Evolutionary conservation across 1,140 invertebrate species (phyloP), one percentile per base, ranked within the genome.

Genomic region (Drosophila subobscura): DNA sequence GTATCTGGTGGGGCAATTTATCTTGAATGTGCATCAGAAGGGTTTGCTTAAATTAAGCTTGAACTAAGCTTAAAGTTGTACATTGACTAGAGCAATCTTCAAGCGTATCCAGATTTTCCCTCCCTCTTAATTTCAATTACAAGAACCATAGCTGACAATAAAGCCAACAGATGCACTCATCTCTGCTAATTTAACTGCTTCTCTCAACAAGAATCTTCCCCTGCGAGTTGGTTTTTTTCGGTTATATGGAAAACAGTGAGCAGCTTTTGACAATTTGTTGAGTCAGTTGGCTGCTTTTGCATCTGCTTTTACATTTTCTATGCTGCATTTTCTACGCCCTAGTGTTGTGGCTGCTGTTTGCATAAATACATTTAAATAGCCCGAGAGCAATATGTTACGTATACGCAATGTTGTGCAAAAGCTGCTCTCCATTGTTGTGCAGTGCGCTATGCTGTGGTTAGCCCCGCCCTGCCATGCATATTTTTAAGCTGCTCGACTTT

Each of bases 341-440:
- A 41, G 42, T 49, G 22, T 46, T 59, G 52, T 42, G 68, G 63
- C 73, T 78, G 70, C 64, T 73, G 61, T 73, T 80, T 88, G 83
- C 81, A 86, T 86, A 86, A 81, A 86, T 86, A 77, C 83, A 86
- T 86, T 88, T 81, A 88, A 86, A 86, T 88, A 74, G 76, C 78
- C 76, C 45, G 37, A 71, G 51, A 68, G 70, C 74, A 86, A 86
- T 86, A 88, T 86, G 78, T 86, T 86, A 88, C 81, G 78, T 86
- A 88, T 88, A 86, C 75, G 83, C 75, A 83, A 33, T 59, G 75
- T 60, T 45, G 58, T 66, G 56, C 67, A 46, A 46, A 53, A 67
- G 46, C 66, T 47, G 57, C 41, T 51, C 60, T 27, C 41, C 61
- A 46, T 59, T 70, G 58, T 44, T 68, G 47, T 20, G 16, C 16